These are phyloP conservation scores for Thunnus albacares DNA, from an alignment of 2,797 vertebrate genomes.

Conservation along the genomic window DNA sequence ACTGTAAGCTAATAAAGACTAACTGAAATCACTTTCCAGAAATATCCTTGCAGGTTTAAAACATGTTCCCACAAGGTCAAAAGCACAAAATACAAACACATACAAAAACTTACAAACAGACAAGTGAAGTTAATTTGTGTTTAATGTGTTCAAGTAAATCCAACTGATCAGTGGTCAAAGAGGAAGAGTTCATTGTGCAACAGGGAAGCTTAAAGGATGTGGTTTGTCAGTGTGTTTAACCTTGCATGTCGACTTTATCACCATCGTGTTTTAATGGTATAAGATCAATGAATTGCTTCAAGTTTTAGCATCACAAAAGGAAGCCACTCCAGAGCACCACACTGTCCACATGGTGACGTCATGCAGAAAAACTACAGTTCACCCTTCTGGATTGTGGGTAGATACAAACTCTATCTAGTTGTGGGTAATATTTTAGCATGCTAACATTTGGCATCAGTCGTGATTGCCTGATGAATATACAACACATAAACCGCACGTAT, in stretches of 20 bases:
- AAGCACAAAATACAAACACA: background rate
- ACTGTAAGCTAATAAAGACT: background rate
- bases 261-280: background rate
- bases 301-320: conserved; percentile 13
- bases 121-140: background rate
- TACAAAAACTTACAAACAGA: background rate
- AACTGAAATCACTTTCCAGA: background rate
- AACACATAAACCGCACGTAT: background rate
- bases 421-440: background rate
- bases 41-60: background rate
- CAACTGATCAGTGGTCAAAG: background rate
- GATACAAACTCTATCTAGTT: background rate
- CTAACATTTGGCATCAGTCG: background rate
- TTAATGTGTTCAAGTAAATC: background rate
- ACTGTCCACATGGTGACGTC: background rate
- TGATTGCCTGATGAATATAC: background rate
- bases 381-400: too few species aligned
- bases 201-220: background rate
- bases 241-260: background rate
- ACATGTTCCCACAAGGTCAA: background rate
- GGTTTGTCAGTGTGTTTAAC: background rate
- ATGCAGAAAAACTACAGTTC: background rate
- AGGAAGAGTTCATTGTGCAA: background rate
- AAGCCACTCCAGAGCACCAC: conserved; percentile 6
- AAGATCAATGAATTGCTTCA: conserved; percentile 1